Conservation (phyloP, 2,888 invertebrate species). For the Corythucha ciliata region DNA sequence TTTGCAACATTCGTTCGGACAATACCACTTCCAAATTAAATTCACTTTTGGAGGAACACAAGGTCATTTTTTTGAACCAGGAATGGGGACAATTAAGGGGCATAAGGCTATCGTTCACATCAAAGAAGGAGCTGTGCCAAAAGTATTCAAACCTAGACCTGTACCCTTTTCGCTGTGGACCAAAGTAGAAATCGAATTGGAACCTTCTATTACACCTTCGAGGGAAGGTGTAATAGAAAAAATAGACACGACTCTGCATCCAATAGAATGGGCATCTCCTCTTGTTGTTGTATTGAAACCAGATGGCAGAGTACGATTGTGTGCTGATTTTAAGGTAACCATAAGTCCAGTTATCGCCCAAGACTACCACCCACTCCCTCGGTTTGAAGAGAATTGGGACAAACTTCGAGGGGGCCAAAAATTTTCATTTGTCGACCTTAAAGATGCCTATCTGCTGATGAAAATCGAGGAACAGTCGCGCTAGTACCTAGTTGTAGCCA, state of each 20-base stretch:
- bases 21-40: neutral
- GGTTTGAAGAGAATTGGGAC: neutral
- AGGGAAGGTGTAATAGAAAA: neutral
- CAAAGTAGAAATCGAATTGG: slow-evolving; percentile 3
- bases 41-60: neutral
- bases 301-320: too few species aligned
- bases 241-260: neutral
- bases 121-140: neutral
- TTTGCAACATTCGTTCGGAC: neutral
- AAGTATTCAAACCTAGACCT: slow-evolving; percentile 8
- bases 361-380: neutral
- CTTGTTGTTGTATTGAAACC: too few species aligned
- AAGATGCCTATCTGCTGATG: neutral
- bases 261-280: neutral
- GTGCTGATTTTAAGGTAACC: too few species aligned
- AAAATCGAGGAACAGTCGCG: neutral
- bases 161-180: slow-evolving; percentile 4
- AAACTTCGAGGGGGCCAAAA: neutral
- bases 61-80: neutral
- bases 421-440: neutral
- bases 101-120: neutral
- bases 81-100: neutral
- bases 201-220: neutral
- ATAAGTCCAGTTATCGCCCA: too few species aligned
- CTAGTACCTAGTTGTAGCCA: neutral